Conservation (phyloP, 2,113 vertebrate species). For the Gnathonemus echidnorhynchus region DNA sequence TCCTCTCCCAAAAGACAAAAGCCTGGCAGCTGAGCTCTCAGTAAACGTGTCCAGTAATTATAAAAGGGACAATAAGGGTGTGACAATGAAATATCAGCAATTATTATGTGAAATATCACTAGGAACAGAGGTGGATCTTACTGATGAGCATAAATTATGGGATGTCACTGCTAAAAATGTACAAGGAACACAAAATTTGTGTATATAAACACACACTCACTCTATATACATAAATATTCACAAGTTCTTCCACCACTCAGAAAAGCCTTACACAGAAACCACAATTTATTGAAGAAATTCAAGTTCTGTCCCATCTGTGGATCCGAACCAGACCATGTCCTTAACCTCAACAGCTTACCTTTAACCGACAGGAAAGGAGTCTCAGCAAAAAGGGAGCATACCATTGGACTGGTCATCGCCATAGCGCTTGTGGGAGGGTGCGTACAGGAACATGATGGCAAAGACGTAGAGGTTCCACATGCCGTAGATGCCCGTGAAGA, state of each 20-base stretch:
- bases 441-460: conserved; percentile 94
- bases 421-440: conserved; percentile 91
- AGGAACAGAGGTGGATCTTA: background rate
- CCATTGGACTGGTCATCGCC: conserved; percentile 83
- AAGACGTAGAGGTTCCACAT: conserved; percentile 99
- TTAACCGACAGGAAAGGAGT: background rate
- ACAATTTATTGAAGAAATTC: background rate
- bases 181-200: background rate
- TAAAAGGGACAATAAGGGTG: background rate
- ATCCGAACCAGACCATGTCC: background rate
- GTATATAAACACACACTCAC: no score
- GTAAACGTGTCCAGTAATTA: background rate
- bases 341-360: background rate
- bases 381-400: conserved; percentile 38
- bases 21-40: background rate
- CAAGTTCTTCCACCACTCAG: background rate
- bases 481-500: conserved; percentile 95
- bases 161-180: background rate
- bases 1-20: background rate
- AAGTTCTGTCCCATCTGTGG: background rate
- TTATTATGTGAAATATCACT: background rate
- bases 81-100: background rate
- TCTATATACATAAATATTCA: background rate
- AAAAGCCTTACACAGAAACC: background rate
- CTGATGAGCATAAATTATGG: no score